phyloP scores from a whole-genome alignment of 2,113 vertebrate species.

The Percina caprodes region DNA sequence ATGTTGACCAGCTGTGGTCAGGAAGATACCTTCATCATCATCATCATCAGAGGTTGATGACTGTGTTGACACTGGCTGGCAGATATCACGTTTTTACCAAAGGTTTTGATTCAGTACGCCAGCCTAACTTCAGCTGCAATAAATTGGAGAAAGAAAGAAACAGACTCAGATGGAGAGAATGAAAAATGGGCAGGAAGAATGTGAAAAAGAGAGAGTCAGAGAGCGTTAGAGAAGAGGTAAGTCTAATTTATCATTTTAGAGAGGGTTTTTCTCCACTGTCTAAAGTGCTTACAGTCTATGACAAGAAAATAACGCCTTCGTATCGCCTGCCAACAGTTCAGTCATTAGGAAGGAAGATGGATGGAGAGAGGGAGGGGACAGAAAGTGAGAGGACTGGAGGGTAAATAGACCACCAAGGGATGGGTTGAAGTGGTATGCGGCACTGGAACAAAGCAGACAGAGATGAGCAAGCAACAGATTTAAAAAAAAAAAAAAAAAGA shows the following conservation, averaged over 20 bases:
- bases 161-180: conserved; percentile 19
- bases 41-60: conserved; percentile 39
- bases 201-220: conserved; percentile 26
- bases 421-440: conserved; percentile 29
- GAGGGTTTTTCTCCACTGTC: conserved; percentile 31
- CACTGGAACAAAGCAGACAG: conserved; percentile 45
- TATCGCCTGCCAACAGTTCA: conserved; percentile 55
- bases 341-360: conserved; percentile 51
- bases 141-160: conserved; percentile 21
- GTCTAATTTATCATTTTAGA: conserved; percentile 46
- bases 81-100: conserved; percentile 55
- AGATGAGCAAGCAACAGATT: conserved; percentile 53
- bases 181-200: conserved; percentile 3
- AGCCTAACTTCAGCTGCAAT: conserved; percentile 3
- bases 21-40: conserved; percentile 35
- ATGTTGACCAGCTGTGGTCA: conserved; percentile 50
- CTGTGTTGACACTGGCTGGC: conserved; percentile 6
- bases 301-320: conserved; percentile 39
- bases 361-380: conserved; percentile 8
- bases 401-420: conserved; percentile 17
- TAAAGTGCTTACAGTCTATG: conserved; percentile 42
- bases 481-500: conserved; percentile 66
- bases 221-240: conserved; percentile 28
- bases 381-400: conserved; percentile 21
- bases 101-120: conserved; percentile 10